phyloP scores from a whole-genome alignment of 2,888 invertebrate species.

The Amphipyra berbera region DNA sequence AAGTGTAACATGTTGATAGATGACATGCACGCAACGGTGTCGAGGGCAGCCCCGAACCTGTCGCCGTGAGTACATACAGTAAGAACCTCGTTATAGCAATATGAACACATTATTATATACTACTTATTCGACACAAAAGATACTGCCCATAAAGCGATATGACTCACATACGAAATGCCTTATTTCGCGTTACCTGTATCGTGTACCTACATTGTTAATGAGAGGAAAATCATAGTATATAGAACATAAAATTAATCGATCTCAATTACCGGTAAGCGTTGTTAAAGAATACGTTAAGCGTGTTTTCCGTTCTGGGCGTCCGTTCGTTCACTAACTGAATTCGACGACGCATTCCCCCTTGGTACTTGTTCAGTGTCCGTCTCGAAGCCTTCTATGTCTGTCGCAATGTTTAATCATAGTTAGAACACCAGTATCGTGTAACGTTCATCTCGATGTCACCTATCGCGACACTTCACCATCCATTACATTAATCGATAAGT shows the following conservation, averaged over 20 bases:
- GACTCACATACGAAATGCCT: conserved; percentile 82
- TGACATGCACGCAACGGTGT: conserved; percentile 74
- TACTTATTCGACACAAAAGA: conserved; percentile 43
- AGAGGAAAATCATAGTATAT: conserved; percentile 82
- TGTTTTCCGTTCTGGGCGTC: conserved; percentile 68
- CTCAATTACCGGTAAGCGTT: conserved; percentile 87
- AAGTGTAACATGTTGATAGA: conserved; percentile 68
- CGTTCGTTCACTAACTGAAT: too few relatives aligned
- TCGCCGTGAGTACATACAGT: conserved; percentile 54
- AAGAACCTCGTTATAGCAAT: conserved; percentile 54
- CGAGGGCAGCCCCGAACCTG: conserved; percentile 62
- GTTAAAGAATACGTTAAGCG: conserved; percentile 77
- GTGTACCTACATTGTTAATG: conserved; percentile 85
- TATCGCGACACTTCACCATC: conserved; percentile 67
- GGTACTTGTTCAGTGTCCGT: conserved; percentile 72
- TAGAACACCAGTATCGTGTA: conserved; percentile 61
- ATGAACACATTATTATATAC: conserved; percentile 48
- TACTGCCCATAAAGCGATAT: conserved; percentile 73
- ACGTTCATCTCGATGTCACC: conserved; percentile 58
- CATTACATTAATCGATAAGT: conserved; percentile 72
- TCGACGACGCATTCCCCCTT: conserved; percentile 42
- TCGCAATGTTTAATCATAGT: conserved; percentile 45
- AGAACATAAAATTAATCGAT: conserved; percentile 86
- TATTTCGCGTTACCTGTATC: conserved; percentile 87
- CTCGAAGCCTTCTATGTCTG: conserved; percentile 69